Conservation (phyloP, 2,113 vertebrate species). For the Propithecus coquereli region DNA sequence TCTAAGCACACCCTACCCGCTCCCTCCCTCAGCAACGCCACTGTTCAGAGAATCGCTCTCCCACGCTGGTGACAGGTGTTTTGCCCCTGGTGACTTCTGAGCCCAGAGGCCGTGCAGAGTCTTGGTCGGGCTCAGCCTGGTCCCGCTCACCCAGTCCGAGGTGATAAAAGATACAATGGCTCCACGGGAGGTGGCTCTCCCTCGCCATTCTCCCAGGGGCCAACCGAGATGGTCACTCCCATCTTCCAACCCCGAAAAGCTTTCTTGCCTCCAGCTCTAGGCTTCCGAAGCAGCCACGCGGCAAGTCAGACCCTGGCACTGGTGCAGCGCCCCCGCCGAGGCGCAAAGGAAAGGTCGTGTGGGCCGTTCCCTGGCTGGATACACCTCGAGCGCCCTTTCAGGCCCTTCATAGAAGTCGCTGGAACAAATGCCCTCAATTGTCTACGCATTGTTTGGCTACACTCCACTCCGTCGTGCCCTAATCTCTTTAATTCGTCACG, state of each 20-base stretch:
- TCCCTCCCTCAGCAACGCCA: background rate
- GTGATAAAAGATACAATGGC: background rate
- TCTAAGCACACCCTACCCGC: accelerated
- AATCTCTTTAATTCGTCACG: background rate
- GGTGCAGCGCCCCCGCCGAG: accelerated
- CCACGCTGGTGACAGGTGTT: accelerated
- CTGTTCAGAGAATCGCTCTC: background rate
- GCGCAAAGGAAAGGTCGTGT: background rate
- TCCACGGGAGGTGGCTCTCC: background rate
- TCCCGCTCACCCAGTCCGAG: accelerated
- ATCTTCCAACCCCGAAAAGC: background rate
- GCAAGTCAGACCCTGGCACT: background rate
- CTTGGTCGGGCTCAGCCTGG: accelerated
- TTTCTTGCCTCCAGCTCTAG: background rate
- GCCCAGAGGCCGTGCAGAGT: accelerated
- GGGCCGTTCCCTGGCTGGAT: background rate
- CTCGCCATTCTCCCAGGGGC: background rate
- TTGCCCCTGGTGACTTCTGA: background rate
- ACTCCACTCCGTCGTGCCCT: too few species aligned
- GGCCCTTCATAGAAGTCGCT: background rate
- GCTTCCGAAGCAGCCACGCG: background rate
- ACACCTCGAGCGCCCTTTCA: background rate
- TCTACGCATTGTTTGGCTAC: background rate
- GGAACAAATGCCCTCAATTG: background rate
- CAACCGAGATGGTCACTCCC: background rate